A percentile compares a stretch with the other conserved stretches of the same genome.
Evolutionary conservation across 2,113 vertebrate genomes (phyloP).

Genomic region (Cygnus buccinator): DNA sequence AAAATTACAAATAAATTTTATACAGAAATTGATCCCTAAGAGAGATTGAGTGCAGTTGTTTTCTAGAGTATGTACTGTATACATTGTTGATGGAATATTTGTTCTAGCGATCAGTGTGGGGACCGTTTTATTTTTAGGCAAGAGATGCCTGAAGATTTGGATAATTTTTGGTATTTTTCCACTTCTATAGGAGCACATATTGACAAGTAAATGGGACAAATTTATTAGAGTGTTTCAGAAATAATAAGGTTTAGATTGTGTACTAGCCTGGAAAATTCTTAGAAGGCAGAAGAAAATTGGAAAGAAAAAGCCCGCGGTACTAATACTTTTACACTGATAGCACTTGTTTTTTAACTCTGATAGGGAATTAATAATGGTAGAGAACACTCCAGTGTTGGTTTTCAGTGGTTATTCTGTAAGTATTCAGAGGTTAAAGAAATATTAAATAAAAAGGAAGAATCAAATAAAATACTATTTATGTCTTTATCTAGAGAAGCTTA

Average conservation of each 20-base stretch:
- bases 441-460: background rate
- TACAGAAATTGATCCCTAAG: background rate
- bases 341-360: background rate
- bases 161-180: background rate
- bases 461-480: background rate
- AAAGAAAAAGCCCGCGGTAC: background rate
- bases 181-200: background rate
- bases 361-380: too few relatives aligned
- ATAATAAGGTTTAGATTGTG: background rate
- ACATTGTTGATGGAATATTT: background rate
- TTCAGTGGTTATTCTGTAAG: background rate
- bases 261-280: background rate
- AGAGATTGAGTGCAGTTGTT: background rate
- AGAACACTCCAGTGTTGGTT: background rate
- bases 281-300: background rate
- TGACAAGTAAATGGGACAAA: background rate
- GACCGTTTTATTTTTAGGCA: background rate
- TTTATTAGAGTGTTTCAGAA: background rate
- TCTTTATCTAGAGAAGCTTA: background rate
- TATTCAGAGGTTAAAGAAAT: background rate
- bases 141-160: background rate
- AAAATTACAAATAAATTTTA: background rate
- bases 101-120: background rate
- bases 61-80: background rate
- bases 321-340: background rate